Evolutionary conservation across 1,140 invertebrate species (phyloP).

Genomic region (Manduca sexta): DNA sequence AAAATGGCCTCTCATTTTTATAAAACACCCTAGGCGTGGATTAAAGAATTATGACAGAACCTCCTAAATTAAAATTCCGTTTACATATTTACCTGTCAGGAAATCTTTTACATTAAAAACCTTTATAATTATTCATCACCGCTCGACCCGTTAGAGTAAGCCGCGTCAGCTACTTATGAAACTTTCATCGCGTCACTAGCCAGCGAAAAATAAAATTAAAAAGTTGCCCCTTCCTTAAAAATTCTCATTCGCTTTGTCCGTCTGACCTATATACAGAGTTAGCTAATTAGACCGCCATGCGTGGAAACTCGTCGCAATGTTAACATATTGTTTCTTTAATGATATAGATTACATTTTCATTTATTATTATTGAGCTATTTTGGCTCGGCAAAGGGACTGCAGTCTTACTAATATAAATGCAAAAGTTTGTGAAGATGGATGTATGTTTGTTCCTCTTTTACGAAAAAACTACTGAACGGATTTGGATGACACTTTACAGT

Average conservation of each 20-base stretch:
- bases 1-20: too few species aligned
- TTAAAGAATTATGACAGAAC: too few species aligned
- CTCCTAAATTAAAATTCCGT: too few species aligned
- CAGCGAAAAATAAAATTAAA: conserved; percentile 7
- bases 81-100: not conserved
- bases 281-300: conserved; percentile 1
- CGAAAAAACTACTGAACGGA: too few species aligned
- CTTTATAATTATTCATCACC: not conserved
- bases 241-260: conserved; percentile 7
- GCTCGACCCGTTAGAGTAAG: not conserved
- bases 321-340: not conserved
- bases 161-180: not conserved
- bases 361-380: too few species aligned
- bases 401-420: too few species aligned
- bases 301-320: not conserved
- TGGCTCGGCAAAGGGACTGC: too few species aligned
- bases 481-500: too few species aligned
- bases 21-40: too few species aligned
- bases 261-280: conserved; percentile 13
- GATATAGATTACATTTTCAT: too few species aligned
- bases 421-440: too few species aligned
- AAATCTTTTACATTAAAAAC: not conserved
- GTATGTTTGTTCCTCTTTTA: too few species aligned
- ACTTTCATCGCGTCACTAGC: conserved; percentile 7
- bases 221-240: conserved; percentile 6